Evolutionary conservation across 2,888 invertebrate genomes (phyloP), one percentile per base, ranked within the genome.

Genomic region (Leptopterna dolabrata): DNA sequence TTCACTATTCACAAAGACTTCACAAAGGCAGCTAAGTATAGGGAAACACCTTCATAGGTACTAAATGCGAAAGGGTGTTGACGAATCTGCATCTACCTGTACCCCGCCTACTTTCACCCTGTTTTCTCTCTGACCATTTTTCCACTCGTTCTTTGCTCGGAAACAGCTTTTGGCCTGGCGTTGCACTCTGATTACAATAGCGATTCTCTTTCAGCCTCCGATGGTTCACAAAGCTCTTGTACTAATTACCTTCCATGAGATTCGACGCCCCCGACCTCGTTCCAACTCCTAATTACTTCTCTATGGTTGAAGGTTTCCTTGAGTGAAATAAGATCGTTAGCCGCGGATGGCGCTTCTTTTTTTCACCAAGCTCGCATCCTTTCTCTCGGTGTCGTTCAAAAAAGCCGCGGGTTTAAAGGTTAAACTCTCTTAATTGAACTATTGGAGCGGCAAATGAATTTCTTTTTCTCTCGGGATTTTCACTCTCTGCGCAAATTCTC

Each of bases 101-200:
- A 27, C 71, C 45, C n/a, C 51, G 51, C 51, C 51, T n/a, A 51
- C 51, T 51, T 51, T 51, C 51, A n/a, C 51, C 51, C n/a, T 51
- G 51, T 51, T 71, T 71, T 71, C 71, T 27, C 71, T 30, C 71
- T 14, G 24, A 13, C 14, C 27, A 16, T 14, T 71, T 70, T 71
- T 71, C 71, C 19, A 14, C 27, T 71, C 51, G n/a, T 51, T n/a
- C 51, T n/a, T n/a, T n/a, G 51, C 51, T 51, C 51, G 51, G 51
- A 51, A 16, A 51, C 51, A 9, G 30, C 71, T 71, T 71, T 70
- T 70, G 71, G 27, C 71, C 30, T 1, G 71, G 71, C 71, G 71
- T 71, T 71, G 71, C 71, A 71, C 29, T 71, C 71, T 71, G 71
- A 27, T 71, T 71, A 71, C 71, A 71, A 71, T 71, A 71, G 71